Evolutionary conservation across 2,888 invertebrate species (phyloP).

Genomic region (Drosophila melanosoma): DNA sequence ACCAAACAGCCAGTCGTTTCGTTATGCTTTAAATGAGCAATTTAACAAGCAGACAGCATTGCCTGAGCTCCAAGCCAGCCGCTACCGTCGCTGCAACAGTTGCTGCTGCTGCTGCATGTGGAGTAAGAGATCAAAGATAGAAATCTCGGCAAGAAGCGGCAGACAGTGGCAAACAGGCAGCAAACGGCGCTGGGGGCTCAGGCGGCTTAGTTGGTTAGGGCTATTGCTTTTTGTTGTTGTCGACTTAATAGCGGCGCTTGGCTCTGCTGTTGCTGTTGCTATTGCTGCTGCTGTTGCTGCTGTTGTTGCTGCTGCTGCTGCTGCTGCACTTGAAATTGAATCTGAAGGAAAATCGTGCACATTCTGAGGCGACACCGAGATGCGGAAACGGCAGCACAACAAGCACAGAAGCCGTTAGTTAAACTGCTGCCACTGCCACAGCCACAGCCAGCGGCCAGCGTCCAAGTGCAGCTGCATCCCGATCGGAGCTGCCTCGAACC

Average conservation of each 20-base stretch:
- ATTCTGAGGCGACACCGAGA: conserved; percentile 82
- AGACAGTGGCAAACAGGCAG: conserved; percentile 76
- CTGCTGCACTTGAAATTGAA: conserved; percentile 82
- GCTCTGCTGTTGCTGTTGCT: conserved; percentile 53
- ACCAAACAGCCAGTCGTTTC: conserved; percentile 25
- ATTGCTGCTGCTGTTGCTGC: conserved; percentile 42
- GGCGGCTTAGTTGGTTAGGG: conserved; percentile 66
- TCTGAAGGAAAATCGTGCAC: conserved; percentile 79
- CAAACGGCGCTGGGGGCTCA: conserved; percentile 52
- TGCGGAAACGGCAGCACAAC: conserved; percentile 82
- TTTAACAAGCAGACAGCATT: conserved; percentile 72
- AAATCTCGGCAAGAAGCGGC: conserved; percentile 81
- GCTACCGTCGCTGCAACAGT: conserved; percentile 18
- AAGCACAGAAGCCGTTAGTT: conserved; percentile 82
- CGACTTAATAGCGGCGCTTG: conserved; percentile 81
- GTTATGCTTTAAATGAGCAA: conserved; percentile 22
- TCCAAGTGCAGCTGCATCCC: conserved; percentile 76
- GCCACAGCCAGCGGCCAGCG: conserved; percentile 48
- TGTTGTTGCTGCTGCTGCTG: conserved; percentile 43
- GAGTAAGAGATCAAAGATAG: conserved; percentile 84
- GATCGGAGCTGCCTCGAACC: conserved; percentile 57
- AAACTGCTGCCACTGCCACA: conserved; percentile 64
- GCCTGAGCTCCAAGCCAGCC: conserved; percentile 26
- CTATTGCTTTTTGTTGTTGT: conserved; percentile 82
- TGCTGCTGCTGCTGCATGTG: conserved; percentile 69